Evolutionary conservation across 1,140 invertebrate species (phyloP).

Genomic region (Hylaeus anthracinus): DNA sequence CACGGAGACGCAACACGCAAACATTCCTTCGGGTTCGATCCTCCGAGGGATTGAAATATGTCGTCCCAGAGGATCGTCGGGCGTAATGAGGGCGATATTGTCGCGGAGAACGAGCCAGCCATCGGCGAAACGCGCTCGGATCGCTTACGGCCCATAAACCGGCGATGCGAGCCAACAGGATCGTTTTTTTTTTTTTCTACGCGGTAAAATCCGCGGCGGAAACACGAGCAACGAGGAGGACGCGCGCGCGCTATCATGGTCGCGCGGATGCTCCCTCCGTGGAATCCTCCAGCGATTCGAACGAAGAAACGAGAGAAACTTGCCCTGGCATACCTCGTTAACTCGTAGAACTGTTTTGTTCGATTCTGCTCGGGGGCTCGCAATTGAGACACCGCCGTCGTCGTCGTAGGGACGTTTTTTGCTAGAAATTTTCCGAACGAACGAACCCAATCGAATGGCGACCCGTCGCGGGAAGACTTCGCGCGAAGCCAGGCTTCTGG

Average conservation of each 20-base stretch:
- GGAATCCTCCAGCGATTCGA: constrained; percentile 19
- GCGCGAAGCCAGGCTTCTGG: not conserved
- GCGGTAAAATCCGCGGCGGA: constrained; percentile 1
- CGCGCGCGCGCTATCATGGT: not conserved
- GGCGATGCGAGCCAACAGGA: not conserved
- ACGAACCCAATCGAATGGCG: constrained; percentile 12
- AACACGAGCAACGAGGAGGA: constrained; percentile 1
- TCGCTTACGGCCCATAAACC: constrained; percentile 15
- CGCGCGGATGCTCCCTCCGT: not conserved
- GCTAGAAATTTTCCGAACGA: constrained; percentile 23
- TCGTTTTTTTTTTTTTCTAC: not conserved
- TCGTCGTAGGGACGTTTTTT: constrained; percentile 10
- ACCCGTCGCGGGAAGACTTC: not conserved
- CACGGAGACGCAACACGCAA: not conserved
- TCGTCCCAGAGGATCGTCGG: constrained; percentile 8
- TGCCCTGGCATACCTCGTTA: constrained; percentile 29
- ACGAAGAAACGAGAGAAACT: constrained; percentile 29
- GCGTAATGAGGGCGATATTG: constrained; percentile 26
- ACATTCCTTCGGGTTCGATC: not conserved
- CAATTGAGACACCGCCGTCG: constrained; percentile 31
- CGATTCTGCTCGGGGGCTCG: not conserved
- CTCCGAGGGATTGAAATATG: constrained; percentile 13
- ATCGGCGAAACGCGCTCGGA: not conserved
- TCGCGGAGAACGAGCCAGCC: not conserved
- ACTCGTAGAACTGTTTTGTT: constrained; percentile 29